Conservation (phyloP, 2,888 invertebrate species). For the Rotaria sp. region DNA sequence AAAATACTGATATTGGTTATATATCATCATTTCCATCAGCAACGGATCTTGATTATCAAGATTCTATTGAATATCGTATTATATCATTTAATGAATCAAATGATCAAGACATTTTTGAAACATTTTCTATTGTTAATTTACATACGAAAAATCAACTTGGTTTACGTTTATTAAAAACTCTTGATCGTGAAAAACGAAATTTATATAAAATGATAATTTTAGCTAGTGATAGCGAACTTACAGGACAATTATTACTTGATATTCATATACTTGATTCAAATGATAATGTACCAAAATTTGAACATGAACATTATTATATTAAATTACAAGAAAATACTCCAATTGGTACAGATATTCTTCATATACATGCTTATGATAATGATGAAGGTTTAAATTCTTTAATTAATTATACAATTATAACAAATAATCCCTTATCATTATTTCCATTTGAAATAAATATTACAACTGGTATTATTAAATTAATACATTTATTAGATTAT, state of each 20-base stretch:
- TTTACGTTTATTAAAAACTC: neutral
- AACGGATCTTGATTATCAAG: constrained; percentile 9
- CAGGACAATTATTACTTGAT: neutral
- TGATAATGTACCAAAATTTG: constrained; percentile 21
- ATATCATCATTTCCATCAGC: constrained; percentile 28
- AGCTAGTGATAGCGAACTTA: neutral
- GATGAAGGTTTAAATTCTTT: constrained; percentile 26
- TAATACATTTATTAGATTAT: constrained; percentile 1
- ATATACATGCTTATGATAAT: constrained; percentile 8
- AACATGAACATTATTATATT: constrained; percentile 18
- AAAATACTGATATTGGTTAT: constrained; percentile 8
- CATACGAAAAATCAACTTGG: constrained; percentile 31
- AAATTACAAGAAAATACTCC: neutral
- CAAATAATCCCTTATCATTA: neutral
- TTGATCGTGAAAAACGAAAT: constrained; percentile 23
- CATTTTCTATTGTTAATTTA: constrained; percentile 23
- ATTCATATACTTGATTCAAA: constrained; percentile 21
- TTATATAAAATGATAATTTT: neutral
- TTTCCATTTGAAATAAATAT: constrained; percentile 1
- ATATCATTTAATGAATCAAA: neutral
- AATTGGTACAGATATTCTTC: constrained; percentile 4
- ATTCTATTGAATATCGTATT: neutral
- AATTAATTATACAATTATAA: constrained; percentile 27
- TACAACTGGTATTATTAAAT: neutral
- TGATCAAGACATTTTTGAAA: neutral